These are phyloP conservation scores for Ostrea edulis DNA, from an alignment of 1,140 invertebrate genomes.

Conservation along the genomic window DNA sequence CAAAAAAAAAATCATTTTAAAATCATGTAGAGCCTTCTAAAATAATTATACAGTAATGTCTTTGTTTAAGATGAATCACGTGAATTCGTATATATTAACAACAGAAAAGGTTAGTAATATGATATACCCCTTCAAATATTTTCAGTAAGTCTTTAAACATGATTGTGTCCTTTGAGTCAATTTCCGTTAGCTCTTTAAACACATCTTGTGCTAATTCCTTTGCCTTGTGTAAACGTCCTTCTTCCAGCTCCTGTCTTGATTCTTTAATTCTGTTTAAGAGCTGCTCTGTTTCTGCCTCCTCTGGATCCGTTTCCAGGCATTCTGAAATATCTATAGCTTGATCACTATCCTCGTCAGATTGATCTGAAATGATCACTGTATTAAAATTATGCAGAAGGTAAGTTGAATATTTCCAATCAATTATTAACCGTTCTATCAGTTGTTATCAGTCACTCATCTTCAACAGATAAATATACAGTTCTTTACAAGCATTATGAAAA, in stretches of 20 bases:
- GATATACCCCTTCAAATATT: background rate
- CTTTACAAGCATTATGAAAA: too few relatives aligned
- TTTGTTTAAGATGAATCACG: too few relatives aligned
- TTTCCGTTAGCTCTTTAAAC: background rate
- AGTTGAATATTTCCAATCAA: background rate
- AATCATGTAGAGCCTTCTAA: too few relatives aligned
- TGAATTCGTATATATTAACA: too few relatives aligned
- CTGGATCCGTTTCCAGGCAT: background rate
- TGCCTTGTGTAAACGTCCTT: background rate
- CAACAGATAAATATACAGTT: too few relatives aligned
- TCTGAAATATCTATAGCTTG: constrained; percentile 6
- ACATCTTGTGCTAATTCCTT: background rate
- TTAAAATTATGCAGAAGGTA: background rate
- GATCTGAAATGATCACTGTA: background rate
- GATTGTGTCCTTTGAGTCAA: background rate
- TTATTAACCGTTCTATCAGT: background rate
- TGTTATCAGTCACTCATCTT: too few relatives aligned
- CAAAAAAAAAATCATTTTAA: too few relatives aligned
- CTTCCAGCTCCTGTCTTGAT: background rate
- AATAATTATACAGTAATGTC: too few relatives aligned
- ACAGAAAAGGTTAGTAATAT: background rate
- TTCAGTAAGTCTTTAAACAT: background rate
- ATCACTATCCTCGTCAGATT: constrained; percentile 5
- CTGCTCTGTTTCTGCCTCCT: background rate
- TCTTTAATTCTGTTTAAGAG: background rate